phyloP scores from a whole-genome alignment of 2,888 invertebrate genomes.

The Diarsia mendica region DNA sequence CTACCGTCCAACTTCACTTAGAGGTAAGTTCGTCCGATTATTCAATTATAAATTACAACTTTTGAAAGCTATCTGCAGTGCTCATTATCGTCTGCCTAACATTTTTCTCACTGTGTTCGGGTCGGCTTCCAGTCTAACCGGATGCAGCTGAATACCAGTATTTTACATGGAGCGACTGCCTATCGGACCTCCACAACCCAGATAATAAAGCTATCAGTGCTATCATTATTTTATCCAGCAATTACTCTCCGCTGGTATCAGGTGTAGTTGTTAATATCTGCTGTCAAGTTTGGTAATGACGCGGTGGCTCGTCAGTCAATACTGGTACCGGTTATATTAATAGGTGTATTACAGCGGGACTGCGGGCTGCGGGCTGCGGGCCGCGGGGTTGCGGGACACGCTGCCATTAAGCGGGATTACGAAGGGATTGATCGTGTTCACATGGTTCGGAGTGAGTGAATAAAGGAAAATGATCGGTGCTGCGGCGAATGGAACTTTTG shows the following conservation, averaged over 20 bases:
- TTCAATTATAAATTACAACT: not conserved
- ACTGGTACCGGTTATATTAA: conserved; percentile 21
- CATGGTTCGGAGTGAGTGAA: not conserved
- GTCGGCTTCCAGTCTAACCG: no score
- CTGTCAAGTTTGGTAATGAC: conserved; percentile 28
- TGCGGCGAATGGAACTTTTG: not conserved
- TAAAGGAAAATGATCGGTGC: no score
- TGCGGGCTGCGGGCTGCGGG: not conserved
- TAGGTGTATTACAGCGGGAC: conserved; percentile 9
- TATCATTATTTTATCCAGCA: not conserved
- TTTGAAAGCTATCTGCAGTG: not conserved
- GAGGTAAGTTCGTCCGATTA: no score
- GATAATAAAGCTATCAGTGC: no score
- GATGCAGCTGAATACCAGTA: no score
- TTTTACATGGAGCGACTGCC: no score
- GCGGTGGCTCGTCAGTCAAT: conserved; percentile 6
- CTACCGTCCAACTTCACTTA: no score
- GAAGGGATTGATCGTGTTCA: conserved; percentile 1
- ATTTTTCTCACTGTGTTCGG: no score
- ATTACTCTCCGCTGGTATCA: conserved; percentile 15
- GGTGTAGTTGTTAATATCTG: conserved; percentile 28
- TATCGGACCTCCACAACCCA: no score
- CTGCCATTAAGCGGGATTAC: conserved; percentile 23
- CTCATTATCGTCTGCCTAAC: no score
- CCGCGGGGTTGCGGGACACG: not conserved